Base-by-base conservation (phyloP, 2,888 invertebrate genomes). In the Drosophila neotestacea region DNA sequence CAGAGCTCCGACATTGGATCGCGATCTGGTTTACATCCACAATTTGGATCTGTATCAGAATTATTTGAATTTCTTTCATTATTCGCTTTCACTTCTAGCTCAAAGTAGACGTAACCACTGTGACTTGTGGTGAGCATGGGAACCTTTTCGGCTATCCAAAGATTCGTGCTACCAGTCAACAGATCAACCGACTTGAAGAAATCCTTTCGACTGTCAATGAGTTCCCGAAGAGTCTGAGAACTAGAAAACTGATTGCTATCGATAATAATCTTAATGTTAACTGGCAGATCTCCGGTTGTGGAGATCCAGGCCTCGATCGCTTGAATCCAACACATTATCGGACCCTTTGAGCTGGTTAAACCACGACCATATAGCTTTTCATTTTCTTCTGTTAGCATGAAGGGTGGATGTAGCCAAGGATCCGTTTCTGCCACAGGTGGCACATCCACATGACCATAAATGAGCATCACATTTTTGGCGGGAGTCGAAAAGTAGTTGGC, bases 401-500 rank as follows among this genome's bases (percentile, higher is more conserved):
- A 80, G 0, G 80, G 80, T 2, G 62, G n/a, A 1, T 70, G 28
- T 1, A 13, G 11, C 79, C 79, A 80, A 0, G 39, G 34, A 9
- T 60, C 69, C 0, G 2, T 6, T 2, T 0, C 3, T 0, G 0
- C 6, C 4, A 77, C 77, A 0, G 28, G 4, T 7, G 36, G 47
- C 6, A 80, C 80, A 22, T 69, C 66, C 9, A 73, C 50, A 30
- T 69, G 34, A 0, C 80, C 83, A 11, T 79, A 79, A 11, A 82
- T 46, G 4, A 79, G 60, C 48, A 79, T 44, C 22, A 77, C 48
- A 30, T 82, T 73, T n/a, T 79, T 82, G 22, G 50, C 50, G 0
- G 83, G 70, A 0, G 73, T 70, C 0, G 70, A 66, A 16, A 79
- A 80, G n/a, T 82, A 77, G 2, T 44, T 59, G 66, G 80, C 83